phyloP scores from a whole-genome alignment of 2,113 vertebrate genomes.

The Mobula birostris region DNA sequence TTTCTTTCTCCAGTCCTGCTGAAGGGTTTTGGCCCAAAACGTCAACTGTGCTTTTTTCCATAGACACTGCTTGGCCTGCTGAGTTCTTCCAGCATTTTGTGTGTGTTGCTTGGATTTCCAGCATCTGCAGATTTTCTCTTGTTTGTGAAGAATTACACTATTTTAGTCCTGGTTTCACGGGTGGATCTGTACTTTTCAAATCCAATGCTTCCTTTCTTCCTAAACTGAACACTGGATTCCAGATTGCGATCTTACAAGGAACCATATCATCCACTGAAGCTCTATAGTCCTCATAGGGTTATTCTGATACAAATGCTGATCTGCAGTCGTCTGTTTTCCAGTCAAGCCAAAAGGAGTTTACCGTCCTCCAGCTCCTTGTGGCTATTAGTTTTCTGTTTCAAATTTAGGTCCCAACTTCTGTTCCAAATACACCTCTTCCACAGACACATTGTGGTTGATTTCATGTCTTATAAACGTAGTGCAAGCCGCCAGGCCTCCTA shows the following conservation, averaged over 20 bases:
- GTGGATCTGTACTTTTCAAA: background rate
- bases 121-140: no score
- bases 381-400: background rate
- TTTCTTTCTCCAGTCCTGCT: no score
- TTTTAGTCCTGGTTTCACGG: background rate
- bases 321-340: background rate
- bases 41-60: no score
- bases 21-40: no score
- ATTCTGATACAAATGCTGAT: background rate
- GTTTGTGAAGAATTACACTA: background rate
- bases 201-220: background rate
- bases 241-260: background rate
- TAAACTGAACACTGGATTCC: background rate
- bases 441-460: constrained; percentile 11
- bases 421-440: constrained; percentile 8
- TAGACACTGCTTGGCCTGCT: no score
- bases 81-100: no score
- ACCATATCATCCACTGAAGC: background rate
- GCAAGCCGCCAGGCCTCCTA: background rate
- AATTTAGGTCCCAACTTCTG: constrained; percentile 7
- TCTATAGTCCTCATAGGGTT: no score
- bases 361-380: background rate
- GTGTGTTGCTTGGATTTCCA: no score
- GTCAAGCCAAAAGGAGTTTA: background rate
- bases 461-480: background rate